Conservation (phyloP, 2,113 vertebrate genomes). For the Ornithorhynchus anatinus region DNA sequence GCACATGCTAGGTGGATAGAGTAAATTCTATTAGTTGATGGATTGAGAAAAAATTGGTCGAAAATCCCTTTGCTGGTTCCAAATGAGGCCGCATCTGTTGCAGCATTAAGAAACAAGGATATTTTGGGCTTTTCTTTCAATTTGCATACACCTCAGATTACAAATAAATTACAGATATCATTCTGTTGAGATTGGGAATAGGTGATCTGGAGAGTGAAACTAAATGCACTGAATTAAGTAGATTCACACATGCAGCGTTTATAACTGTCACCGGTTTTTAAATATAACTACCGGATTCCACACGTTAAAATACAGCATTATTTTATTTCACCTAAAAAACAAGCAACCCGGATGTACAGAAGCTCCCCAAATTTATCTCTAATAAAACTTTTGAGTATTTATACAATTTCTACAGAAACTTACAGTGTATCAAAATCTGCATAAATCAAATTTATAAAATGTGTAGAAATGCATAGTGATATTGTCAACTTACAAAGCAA, state of each 20-base stretch:
- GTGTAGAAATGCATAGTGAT: conserved; percentile 87
- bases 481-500: conserved; percentile 78
- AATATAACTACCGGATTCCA: conserved; percentile 27
- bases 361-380: conserved; percentile 69
- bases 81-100: too few relatives aligned
- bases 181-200: too few relatives aligned
- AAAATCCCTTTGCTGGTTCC: too few relatives aligned
- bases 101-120: too few relatives aligned
- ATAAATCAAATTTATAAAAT: conserved; percentile 86
- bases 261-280: conserved; percentile 17
- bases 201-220: too few relatives aligned
- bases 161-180: too few relatives aligned
- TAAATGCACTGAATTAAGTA: not conserved
- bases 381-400: conserved; percentile 78
- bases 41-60: too few relatives aligned
- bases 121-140: too few relatives aligned
- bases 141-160: too few relatives aligned
- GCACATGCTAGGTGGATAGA: too few relatives aligned
- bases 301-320: conserved; percentile 77
- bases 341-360: conserved; percentile 77
- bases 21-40: too few relatives aligned
- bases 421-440: conserved; percentile 87
- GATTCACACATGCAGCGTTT: not conserved
- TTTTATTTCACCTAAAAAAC: conserved; percentile 81
- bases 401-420: conserved; percentile 87